Conservation (phyloP, 2,888 invertebrate species). For the Alviniconcha strummeri region DNA sequence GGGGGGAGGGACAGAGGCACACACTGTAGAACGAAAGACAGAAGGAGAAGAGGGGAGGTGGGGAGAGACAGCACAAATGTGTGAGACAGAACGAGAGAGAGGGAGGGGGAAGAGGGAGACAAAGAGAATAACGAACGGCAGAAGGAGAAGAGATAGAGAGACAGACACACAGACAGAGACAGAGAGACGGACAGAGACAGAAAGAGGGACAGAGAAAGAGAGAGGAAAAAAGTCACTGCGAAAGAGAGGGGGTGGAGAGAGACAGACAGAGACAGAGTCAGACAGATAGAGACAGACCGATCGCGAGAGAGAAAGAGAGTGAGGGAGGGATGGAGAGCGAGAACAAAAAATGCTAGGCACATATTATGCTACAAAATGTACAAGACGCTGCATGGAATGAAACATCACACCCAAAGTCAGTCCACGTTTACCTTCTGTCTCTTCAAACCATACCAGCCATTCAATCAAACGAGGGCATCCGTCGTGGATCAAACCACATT, state of each 20-base stretch:
- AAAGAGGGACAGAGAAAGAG: background rate
- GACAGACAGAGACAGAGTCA: background rate
- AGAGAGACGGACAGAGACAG: background rate
- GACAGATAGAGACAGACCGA: background rate
- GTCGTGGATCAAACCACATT: too few relatives aligned
- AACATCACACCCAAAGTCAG: too few relatives aligned
- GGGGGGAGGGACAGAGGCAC: background rate
- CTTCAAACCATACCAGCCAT: too few relatives aligned
- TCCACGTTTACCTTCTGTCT: too few relatives aligned
- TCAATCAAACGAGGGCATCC: too few relatives aligned
- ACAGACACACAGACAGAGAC: background rate
- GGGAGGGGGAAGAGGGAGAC: background rate
- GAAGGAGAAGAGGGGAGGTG: background rate
- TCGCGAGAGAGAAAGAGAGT: background rate
- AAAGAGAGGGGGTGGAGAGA: background rate
- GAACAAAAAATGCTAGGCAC: background rate
- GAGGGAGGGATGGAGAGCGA: background rate
- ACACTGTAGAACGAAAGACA: background rate
- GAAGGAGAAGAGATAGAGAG: background rate
- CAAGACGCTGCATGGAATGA: too few relatives aligned
- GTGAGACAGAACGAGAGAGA: slow-evolving; percentile 1
- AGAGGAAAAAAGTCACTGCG: background rate
- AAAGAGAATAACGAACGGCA: background rate
- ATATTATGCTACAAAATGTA: too few relatives aligned
- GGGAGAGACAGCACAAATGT: background rate